These are phyloP conservation scores for Rhinella marina DNA, from an alignment of 2,797 vertebrate genomes.

Conservation along the genomic window DNA sequence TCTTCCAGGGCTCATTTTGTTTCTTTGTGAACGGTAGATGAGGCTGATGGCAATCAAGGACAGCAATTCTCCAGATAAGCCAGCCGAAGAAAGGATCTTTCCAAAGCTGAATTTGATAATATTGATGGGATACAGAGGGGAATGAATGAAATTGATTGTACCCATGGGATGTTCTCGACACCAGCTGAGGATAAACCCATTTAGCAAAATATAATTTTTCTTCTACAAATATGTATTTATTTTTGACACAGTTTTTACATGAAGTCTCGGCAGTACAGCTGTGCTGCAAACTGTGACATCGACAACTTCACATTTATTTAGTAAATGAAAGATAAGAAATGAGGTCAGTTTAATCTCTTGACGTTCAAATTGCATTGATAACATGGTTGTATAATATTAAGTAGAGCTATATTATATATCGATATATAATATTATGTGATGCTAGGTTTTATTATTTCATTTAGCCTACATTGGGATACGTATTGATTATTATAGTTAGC, in stretches of 20 bases:
- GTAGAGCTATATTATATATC: background rate
- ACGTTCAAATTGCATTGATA: background rate
- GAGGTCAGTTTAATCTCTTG: background rate
- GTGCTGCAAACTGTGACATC: background rate
- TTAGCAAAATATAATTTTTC: constrained; percentile 21
- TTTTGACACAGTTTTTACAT: background rate
- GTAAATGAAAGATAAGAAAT: background rate
- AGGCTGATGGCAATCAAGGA: constrained; percentile 47
- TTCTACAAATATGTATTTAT: constrained; percentile 10
- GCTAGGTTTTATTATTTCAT: background rate
- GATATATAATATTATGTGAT: background rate
- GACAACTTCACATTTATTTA: constrained; percentile 8
- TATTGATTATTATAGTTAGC: background rate
- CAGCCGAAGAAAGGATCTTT: constrained; percentile 27
- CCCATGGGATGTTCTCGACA: constrained; percentile 32
- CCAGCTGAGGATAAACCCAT: constrained; percentile 37
- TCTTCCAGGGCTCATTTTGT: constrained; percentile 48
- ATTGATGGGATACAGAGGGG: constrained; percentile 34
- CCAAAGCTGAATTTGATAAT: constrained; percentile 41
- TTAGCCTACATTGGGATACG: background rate
- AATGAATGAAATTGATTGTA: constrained; percentile 48
- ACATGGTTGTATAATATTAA: background rate
- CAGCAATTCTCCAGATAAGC: constrained; percentile 47
- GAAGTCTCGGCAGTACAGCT: background rate
- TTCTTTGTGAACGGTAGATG: constrained; percentile 42